Conservation (phyloP, 1,140 invertebrate species). For the Drosophila subpulchrella region DNA sequence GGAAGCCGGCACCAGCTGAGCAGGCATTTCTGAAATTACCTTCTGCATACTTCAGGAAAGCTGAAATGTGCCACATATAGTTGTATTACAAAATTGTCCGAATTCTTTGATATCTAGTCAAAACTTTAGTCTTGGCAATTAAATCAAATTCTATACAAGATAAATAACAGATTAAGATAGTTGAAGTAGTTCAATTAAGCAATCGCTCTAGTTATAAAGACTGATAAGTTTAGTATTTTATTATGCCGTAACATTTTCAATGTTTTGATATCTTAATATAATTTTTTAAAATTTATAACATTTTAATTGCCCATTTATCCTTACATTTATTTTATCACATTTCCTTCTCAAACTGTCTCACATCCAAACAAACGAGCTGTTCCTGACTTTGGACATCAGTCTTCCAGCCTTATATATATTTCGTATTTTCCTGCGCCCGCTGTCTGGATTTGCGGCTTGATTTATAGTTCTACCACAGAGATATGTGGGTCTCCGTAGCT, state of each 20-base stretch:
- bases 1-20: slow-evolving; percentile 25
- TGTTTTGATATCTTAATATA: too few relatives aligned
- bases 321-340: slow-evolving; percentile 9
- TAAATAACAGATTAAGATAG: too few relatives aligned
- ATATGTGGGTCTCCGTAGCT: slow-evolving; percentile 12
- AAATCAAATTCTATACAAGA: too few relatives aligned
- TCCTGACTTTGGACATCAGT: slow-evolving; percentile 49
- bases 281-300: too few relatives aligned
- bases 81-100: too few relatives aligned
- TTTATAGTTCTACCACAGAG: slow-evolving; percentile 55
- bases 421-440: slow-evolving; percentile 33
- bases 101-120: too few relatives aligned
- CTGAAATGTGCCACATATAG: background rate
- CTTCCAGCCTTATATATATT: slow-evolving; percentile 9
- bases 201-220: too few relatives aligned
- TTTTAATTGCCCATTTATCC: background rate
- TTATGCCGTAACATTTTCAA: too few relatives aligned
- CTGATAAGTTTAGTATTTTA: too few relatives aligned
- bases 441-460: slow-evolving; percentile 60
- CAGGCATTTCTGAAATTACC: background rate
- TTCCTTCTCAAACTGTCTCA: slow-evolving; percentile 28
- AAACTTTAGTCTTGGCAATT: too few relatives aligned
- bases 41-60: background rate
- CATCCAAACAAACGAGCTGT: slow-evolving; percentile 35
- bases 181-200: too few relatives aligned